These are phyloP conservation scores for Gryllus longicercus DNA, from an alignment of 2,888 invertebrate genomes.

Conservation along the genomic window DNA sequence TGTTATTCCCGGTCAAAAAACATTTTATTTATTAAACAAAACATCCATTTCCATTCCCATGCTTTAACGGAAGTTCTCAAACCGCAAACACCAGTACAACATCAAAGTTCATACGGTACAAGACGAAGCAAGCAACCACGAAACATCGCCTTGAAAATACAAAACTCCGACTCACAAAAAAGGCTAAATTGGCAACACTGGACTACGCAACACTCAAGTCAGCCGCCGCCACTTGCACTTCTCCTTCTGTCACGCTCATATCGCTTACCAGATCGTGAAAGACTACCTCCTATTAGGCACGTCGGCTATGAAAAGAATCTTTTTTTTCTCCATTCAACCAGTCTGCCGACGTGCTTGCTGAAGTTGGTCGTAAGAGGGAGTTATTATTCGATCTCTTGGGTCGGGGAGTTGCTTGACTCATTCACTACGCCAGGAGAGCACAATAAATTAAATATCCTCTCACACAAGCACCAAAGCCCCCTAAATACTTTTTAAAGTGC, in stretches of 20 bases:
- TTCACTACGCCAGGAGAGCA: not conserved
- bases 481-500: conserved; percentile 1
- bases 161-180: not conserved
- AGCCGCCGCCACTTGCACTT: not conserved
- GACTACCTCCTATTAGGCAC: not conserved
- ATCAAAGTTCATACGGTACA: too few species aligned
- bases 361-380: not conserved
- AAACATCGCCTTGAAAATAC: too few species aligned
- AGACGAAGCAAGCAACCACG: too few species aligned
- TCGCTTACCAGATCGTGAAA: not conserved
- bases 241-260: not conserved
- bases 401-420: not conserved
- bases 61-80: too few species aligned
- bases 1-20: too few species aligned
- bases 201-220: not conserved
- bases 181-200: not conserved
- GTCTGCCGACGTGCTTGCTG: too few species aligned
- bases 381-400: not conserved
- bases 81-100: too few species aligned
- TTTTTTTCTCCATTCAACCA: not conserved
- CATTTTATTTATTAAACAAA: too few species aligned
- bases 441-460: not conserved
- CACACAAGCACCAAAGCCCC: not conserved
- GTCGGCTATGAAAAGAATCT: not conserved
- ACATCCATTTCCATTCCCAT: too few species aligned